Conservation (phyloP, 1,140 invertebrate genomes). For the Drosophila auraria region DNA sequence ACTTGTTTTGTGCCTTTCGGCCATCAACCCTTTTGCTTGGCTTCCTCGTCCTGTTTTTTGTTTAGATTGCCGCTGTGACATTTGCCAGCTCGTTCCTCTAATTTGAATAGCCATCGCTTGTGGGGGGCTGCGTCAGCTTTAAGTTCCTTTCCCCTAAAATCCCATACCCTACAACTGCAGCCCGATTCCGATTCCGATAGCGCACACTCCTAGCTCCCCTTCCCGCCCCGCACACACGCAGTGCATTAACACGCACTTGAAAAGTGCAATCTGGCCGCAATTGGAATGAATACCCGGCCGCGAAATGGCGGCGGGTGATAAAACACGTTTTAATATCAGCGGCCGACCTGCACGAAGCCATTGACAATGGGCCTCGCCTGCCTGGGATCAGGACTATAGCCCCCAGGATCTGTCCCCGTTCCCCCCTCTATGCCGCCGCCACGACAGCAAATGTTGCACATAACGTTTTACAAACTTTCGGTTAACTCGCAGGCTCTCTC, state of each 20-base stretch:
- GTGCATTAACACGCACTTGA: slow-evolving; percentile 83
- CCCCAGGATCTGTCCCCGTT: slow-evolving; percentile 9
- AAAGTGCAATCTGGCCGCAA: slow-evolving; percentile 82
- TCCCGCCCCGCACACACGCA: slow-evolving; percentile 29
- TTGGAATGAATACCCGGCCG: slow-evolving; percentile 80
- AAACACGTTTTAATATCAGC: slow-evolving; percentile 83
- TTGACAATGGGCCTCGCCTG: slow-evolving; percentile 52
- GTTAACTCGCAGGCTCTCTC: slow-evolving; percentile 34
- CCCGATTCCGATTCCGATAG: slow-evolving; percentile 1
- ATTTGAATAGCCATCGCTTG: slow-evolving; percentile 50
- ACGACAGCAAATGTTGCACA: slow-evolving; percentile 72
- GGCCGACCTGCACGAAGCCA: slow-evolving; percentile 48
- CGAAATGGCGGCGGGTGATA: slow-evolving; percentile 83
- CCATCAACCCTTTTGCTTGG: slow-evolving; percentile 46
- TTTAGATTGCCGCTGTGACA: slow-evolving; percentile 43
- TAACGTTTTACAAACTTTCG: slow-evolving; percentile 80
- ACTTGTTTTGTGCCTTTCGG: slow-evolving; percentile 34
- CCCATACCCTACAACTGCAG: slow-evolving; percentile 9
- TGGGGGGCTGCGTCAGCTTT: slow-evolving; percentile 46
- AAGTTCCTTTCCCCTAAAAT: slow-evolving; percentile 36
- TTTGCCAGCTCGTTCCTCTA: slow-evolving; percentile 52
- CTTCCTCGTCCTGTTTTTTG: slow-evolving; percentile 27
- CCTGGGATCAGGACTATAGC: slow-evolving; percentile 38
- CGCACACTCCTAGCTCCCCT: background rate
- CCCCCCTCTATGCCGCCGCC: slow-evolving; percentile 9